Evolutionary conservation across 2,888 invertebrate species (phyloP), one percentile per base, ranked within the genome.

Genomic region (Poecilus cupreus): DNA sequence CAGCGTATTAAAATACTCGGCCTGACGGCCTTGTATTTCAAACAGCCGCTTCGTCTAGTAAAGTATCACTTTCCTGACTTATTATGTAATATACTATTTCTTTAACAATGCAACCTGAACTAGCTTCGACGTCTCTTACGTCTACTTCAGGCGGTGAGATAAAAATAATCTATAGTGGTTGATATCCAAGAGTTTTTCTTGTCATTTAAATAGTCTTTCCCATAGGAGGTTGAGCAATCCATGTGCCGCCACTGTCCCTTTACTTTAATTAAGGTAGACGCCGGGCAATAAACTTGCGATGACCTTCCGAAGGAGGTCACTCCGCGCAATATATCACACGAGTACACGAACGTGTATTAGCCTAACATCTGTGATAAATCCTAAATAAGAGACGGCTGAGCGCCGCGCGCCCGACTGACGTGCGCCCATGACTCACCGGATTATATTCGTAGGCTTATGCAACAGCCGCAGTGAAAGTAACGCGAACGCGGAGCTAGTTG

Each of bases 401-500:
- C 60, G 32, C 32, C 32, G 32, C n/a, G 24, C 60, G 39, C 68
- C 51, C 37, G 32, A 8, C 26, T 75, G 75, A 49, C 75, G 49
- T 75, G 75, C 75, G 75, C 54, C n/a, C 75, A 51, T 75, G 75
- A 75, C 75, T 75, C 75, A 75, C 26, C 49, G 75, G 75, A 75
- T 75, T 51, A 75, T 68, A 37, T 51, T 51, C 26, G 13, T 22
- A 32, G 51, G 49, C 51, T 75, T 75, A 75, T 75, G 51, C 75
- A 75, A 51, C 24, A 24, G 22, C 22, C 51, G 32, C 32, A 75
- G 75, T 75, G 75, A 75, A 75, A 75, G 74, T 74, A 74, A 74
- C 11, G 8, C 0, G 39, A 70, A 24, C 20, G 26, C 18, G 11
- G n/a, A n/a, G n/a, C n/a, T n/a, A n/a, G 39, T 18, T 54, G 72